A percentile compares a stretch with the other conserved stretches of the same genome.
Evolutionary conservation across 2,797 vertebrate species (phyloP).

Genomic region (Enteromius unitaeniatus): DNA sequence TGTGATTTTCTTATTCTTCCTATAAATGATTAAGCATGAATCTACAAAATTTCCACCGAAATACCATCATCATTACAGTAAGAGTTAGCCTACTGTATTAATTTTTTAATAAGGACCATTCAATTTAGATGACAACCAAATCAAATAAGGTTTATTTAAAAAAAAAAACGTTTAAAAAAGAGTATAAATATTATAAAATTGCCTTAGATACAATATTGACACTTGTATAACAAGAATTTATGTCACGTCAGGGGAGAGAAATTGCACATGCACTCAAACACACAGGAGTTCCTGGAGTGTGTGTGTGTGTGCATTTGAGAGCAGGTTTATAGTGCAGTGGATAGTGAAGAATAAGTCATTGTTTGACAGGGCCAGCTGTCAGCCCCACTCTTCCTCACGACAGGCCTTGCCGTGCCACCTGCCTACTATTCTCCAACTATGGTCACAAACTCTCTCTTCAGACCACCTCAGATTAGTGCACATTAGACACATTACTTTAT

Average conservation of each 20-base stretch:
- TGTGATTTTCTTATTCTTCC: background rate
- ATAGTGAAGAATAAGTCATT: conserved; percentile 79
- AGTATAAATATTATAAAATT: background rate
- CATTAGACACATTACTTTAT: conserved; percentile 48
- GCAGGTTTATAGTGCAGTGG: conserved; percentile 56
- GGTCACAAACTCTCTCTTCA: conserved; percentile 60
- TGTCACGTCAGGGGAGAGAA: background rate
- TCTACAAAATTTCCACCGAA: background rate
- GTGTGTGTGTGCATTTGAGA: conserved; percentile 30
- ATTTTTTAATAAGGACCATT: background rate
- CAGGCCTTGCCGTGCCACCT: conserved; percentile 64
- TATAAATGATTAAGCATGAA: background rate
- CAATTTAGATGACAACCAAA: background rate
- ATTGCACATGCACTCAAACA: conserved; percentile 5
- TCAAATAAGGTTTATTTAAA: background rate
- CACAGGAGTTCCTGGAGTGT: conserved; percentile 5
- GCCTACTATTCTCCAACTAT: conserved; percentile 65
- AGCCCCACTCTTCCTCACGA: conserved; percentile 69
- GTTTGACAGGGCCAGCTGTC: conserved; percentile 81
- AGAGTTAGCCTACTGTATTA: background rate
- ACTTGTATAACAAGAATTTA: background rate
- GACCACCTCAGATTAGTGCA: conserved; percentile 60
- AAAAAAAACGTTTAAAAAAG: too few relatives aligned
- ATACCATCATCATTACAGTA: background rate
- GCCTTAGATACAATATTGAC: background rate